These are phyloP conservation scores for Saturnia pavonia DNA, from an alignment of 2,888 invertebrate genomes.

Conservation along the genomic window DNA sequence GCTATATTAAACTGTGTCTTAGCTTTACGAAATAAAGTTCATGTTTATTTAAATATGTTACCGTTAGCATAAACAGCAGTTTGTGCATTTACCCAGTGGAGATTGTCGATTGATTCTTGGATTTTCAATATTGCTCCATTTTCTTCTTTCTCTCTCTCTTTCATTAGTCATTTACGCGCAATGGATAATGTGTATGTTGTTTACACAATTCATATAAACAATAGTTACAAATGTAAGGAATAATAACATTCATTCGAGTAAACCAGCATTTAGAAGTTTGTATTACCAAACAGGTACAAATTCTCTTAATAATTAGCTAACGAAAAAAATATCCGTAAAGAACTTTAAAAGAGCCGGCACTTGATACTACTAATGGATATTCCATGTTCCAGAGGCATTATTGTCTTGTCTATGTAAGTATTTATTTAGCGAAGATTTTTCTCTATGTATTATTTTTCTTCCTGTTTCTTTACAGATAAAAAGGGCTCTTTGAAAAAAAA, in stretches of 20 bases:
- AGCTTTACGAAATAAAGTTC: too few species aligned
- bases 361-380: constrained; percentile 14
- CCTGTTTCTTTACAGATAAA: constrained; percentile 9
- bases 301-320: neutral
- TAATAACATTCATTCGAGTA: neutral
- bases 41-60: too few species aligned
- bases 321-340: neutral
- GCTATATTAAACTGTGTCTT: too few species aligned
- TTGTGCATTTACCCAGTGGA: too few species aligned
- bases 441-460: constrained; percentile 7
- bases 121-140: too few species aligned
- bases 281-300: neutral
- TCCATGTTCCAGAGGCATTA: constrained; percentile 9
- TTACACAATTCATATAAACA: neutral
- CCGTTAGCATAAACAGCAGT: too few species aligned
- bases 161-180: too few species aligned
- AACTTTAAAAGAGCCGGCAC: neutral
- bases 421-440: constrained; percentile 6
- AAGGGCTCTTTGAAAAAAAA: neutral
- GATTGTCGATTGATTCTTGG: too few species aligned
- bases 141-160: too few species aligned
- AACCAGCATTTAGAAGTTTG: neutral
- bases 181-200: too few species aligned
- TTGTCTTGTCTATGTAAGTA: constrained; percentile 6
- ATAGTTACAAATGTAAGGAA: neutral